Evolutionary conservation across 2,797 vertebrate genomes (phyloP).

Genomic region (Gymnothorax reevesii): DNA sequence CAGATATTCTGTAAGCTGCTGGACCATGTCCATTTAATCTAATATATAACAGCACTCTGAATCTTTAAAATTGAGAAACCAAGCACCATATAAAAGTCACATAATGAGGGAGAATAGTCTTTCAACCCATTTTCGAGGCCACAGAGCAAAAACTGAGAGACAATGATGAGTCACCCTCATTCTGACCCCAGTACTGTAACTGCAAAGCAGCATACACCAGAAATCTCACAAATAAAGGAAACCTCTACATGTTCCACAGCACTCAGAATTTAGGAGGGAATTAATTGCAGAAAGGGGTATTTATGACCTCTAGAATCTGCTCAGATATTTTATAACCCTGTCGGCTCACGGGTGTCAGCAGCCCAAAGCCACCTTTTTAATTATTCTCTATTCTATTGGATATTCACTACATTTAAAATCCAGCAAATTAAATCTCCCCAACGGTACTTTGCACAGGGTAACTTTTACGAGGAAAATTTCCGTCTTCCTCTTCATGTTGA

Average conservation of each 20-base stretch:
- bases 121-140: neutral
- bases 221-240: constrained; percentile 31
- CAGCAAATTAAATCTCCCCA: constrained; percentile 26
- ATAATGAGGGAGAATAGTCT: neutral
- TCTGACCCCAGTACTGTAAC: neutral
- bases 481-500: constrained; percentile 30
- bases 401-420: constrained; percentile 47
- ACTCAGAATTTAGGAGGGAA: constrained; percentile 35
- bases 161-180: neutral
- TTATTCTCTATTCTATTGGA: constrained; percentile 53
- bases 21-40: neutral
- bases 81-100: constrained; percentile 6
- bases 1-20: constrained; percentile 14
- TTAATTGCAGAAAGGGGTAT: constrained; percentile 52
- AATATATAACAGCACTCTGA: constrained; percentile 7
- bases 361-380: constrained; percentile 46
- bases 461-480: constrained; percentile 58
- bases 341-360: constrained; percentile 24
- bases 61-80: neutral
- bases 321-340: constrained; percentile 41
- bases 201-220: neutral
- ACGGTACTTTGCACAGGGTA: constrained; percentile 41
- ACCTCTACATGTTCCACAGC: constrained; percentile 36
- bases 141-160: neutral
- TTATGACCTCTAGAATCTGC: constrained; percentile 55